These are phyloP conservation scores for Ctenicera cuprea DNA, from an alignment of 2,888 invertebrate genomes.

Conservation along the genomic window DNA sequence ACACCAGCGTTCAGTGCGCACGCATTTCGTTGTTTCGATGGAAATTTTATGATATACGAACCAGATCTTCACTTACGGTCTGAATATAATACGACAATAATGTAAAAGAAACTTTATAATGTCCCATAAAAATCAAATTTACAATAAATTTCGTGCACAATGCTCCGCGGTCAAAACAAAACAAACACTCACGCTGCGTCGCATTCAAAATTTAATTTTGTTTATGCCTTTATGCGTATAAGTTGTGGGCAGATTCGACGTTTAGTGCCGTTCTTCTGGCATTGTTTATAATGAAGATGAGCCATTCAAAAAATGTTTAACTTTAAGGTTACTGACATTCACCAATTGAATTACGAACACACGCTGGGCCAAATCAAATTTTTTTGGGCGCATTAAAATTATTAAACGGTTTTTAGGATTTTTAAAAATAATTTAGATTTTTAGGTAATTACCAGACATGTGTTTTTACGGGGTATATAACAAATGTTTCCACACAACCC, in stretches of 20 bases:
- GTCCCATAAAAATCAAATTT: slow-evolving; percentile 51
- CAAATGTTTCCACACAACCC: slow-evolving; percentile 10
- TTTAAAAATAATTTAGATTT: background rate
- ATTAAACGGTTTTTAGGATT: background rate
- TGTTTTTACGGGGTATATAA: background rate
- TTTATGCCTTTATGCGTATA: slow-evolving; percentile 53
- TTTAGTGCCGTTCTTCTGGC: slow-evolving; percentile 47
- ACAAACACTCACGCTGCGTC: slow-evolving; percentile 58
- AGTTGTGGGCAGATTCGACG: slow-evolving; percentile 53
- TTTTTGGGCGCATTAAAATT: background rate
- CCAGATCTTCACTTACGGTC: slow-evolving; percentile 27
- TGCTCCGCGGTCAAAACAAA: slow-evolving; percentile 50
- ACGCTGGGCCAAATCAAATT: background rate
- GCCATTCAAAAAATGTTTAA: slow-evolving; percentile 44
- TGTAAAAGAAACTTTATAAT: slow-evolving; percentile 34
- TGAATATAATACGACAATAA: slow-evolving; percentile 37
- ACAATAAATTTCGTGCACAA: slow-evolving; percentile 52
- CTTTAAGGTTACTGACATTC: slow-evolving; percentile 40
- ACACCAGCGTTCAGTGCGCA: too few relatives aligned
- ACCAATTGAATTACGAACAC: slow-evolving; percentile 36
- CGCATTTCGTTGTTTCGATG: too few relatives aligned
- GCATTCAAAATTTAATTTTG: slow-evolving; percentile 56
- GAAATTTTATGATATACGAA: slow-evolving; percentile 18
- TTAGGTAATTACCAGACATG: background rate
- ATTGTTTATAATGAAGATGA: slow-evolving; percentile 48